Evolutionary conservation across 2,888 invertebrate genomes (phyloP).

Genomic region (Idaea biselata): DNA sequence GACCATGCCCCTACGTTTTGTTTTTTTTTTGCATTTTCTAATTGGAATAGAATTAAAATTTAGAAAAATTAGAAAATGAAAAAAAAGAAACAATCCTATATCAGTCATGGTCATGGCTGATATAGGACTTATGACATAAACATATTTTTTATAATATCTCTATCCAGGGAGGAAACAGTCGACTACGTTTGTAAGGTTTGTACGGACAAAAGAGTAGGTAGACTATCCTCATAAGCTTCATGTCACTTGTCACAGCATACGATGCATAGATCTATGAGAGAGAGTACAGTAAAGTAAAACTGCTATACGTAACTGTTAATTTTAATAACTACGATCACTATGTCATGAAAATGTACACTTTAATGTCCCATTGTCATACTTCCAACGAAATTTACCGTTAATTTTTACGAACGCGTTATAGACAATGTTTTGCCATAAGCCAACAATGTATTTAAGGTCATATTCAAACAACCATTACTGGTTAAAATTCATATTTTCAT

Average conservation of each 20-base stretch:
- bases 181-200: too few relatives aligned
- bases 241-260: not conserved
- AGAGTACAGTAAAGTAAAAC: not conserved
- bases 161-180: too few relatives aligned
- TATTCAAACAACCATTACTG: not conserved
- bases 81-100: too few relatives aligned
- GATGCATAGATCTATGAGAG: not conserved
- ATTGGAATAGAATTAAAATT: too few relatives aligned
- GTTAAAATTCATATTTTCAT: not conserved
- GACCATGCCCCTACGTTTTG: too few relatives aligned
- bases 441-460: not conserved
- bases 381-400: slow-evolving; percentile 1
- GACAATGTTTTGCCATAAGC: not conserved
- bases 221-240: too few relatives aligned
- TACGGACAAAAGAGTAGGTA: too few relatives aligned
- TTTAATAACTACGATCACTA: not conserved
- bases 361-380: slow-evolving; percentile 1
- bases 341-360: not conserved
- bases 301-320: not conserved
- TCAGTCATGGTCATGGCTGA: too few relatives aligned
- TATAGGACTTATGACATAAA: too few relatives aligned
- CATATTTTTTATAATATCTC: too few relatives aligned
- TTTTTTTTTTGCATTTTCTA: too few relatives aligned
- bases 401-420: not conserved
- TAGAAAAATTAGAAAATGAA: too few relatives aligned